Evolutionary conservation across 1,140 invertebrate genomes (phyloP), one percentile per base, ranked within the genome.

Genomic region (Dendroctonus valens): DNA sequence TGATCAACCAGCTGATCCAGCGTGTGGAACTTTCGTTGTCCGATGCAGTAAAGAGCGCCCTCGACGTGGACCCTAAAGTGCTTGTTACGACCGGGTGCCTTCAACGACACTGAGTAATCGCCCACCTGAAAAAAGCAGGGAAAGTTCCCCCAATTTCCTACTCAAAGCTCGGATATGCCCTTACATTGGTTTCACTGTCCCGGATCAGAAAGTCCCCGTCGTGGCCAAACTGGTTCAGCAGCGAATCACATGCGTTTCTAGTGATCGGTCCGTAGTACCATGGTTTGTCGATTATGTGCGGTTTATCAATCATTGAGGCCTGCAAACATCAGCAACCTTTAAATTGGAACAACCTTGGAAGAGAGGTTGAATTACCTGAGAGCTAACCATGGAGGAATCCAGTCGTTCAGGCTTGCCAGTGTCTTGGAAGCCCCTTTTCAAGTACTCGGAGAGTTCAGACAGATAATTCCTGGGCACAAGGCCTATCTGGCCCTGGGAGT

Each of bases 1-100:
- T 99, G 97, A 76, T 97, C 93, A 70, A 99, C 96, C 67, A 99
- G 84, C 79, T 97, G 95, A 79, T 99, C 95, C 74, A 99, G 82
- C 51, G 92, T 92, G 70, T 92, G 89, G 81, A 99, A 99, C 81
- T 94, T 96, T 75, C 97, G 89, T 82, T 98, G 96, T 48, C 97
- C 97, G 79, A 99, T 99, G 79, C 94, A 96, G 78, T 95, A 98
- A 59, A 94, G 85, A 39, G 87, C 89, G 69, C 93, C 92, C 80
- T 97, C 94, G 50, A 98, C 94, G 77, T 97, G 95, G 68, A 99
- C 96, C 76, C 97, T 89, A 83, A 99, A 99, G 81, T 99, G 97
- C 80, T 99, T 99, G 82, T 99, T 99, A 66, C 96, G 89, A 41
- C 92, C 93, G 53, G 94, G 91, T 50, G 97, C 97, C 83, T 99